A percentile compares a stretch with the other conserved stretches of the same genome.
phyloP scores from a whole-genome alignment of 2,888 invertebrate genomes.

The Apamea crenata region DNA sequence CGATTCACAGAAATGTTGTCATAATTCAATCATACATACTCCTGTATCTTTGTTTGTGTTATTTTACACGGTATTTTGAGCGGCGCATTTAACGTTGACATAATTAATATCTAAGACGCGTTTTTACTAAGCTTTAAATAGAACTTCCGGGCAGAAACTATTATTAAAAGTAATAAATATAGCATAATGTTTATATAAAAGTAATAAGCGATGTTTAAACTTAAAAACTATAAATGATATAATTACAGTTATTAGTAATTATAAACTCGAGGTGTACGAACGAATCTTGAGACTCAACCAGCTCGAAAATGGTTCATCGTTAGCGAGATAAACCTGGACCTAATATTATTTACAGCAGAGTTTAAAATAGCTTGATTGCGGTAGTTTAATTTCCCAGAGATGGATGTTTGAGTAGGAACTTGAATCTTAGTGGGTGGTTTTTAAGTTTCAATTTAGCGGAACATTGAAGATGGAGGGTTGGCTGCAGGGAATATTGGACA shows the following conservation, averaged over 20 bases:
- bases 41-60: constrained; percentile 16
- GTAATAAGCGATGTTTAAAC: constrained; percentile 68
- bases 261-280: constrained; percentile 80
- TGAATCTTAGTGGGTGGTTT: constrained; percentile 72
- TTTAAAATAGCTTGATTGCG: constrained; percentile 72
- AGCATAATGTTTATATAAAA: constrained; percentile 50
- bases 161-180: constrained; percentile 16
- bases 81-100: constrained; percentile 1
- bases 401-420: constrained; percentile 69
- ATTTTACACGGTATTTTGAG: constrained; percentile 22
- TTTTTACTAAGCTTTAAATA: constrained; percentile 10
- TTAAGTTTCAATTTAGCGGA: constrained; percentile 77
- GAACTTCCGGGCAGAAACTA: constrained; percentile 20
- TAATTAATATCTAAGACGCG: not conserved
- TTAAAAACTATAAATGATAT: constrained; percentile 76
- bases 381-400: constrained; percentile 71
- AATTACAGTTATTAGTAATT: constrained; percentile 84
- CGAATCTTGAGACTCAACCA: constrained; percentile 80
- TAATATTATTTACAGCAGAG: constrained; percentile 70
- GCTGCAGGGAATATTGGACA: constrained; percentile 73
- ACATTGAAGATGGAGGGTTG: constrained; percentile 55
- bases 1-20: constrained; percentile 62
- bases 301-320: constrained; percentile 73
- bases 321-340: constrained; percentile 69
- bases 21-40: constrained; percentile 46